A percentile compares a stretch with the other conserved stretches of the same genome.
These are phyloP conservation scores for Tolypeutes matacus DNA, from an alignment of 2,797 vertebrate species.

Conservation along the genomic window DNA sequence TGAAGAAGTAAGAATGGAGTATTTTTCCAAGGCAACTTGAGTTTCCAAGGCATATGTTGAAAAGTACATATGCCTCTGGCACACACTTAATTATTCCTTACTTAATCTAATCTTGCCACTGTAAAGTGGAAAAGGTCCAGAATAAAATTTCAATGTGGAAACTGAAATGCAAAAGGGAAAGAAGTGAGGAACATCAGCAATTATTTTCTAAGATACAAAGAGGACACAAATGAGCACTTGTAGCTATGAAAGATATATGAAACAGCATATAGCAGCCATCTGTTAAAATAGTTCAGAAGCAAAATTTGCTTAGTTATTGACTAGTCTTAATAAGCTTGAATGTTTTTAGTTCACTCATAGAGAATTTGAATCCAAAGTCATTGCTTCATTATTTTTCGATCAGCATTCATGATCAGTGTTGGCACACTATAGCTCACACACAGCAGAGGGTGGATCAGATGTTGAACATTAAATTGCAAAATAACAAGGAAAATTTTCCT, in stretches of 20 bases:
- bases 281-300: constrained; percentile 79
- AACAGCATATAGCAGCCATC: constrained; percentile 62
- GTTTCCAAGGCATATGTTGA: constrained; percentile 59
- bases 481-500: constrained; percentile 67
- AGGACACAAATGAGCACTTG: constrained; percentile 72
- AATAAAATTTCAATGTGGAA: constrained; percentile 50
- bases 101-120: constrained; percentile 59
- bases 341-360: constrained; percentile 52
- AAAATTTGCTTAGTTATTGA: constrained; percentile 67
- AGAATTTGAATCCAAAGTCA: constrained; percentile 67
- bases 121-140: constrained; percentile 29
- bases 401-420: constrained; percentile 57
- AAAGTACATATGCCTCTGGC: constrained; percentile 45
- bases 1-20: not conserved
- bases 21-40: constrained; percentile 38
- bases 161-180: constrained; percentile 23
- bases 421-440: not conserved
- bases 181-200: constrained; percentile 45
- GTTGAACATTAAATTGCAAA: constrained; percentile 71
- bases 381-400: constrained; percentile 77
- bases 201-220: constrained; percentile 75
- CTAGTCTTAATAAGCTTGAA: constrained; percentile 74
- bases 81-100: constrained; percentile 49
- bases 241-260: constrained; percentile 65
- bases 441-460: constrained; percentile 70